Base-by-base conservation (phyloP, 2,797 vertebrate genomes). In the Sebastes reedi region DNA sequence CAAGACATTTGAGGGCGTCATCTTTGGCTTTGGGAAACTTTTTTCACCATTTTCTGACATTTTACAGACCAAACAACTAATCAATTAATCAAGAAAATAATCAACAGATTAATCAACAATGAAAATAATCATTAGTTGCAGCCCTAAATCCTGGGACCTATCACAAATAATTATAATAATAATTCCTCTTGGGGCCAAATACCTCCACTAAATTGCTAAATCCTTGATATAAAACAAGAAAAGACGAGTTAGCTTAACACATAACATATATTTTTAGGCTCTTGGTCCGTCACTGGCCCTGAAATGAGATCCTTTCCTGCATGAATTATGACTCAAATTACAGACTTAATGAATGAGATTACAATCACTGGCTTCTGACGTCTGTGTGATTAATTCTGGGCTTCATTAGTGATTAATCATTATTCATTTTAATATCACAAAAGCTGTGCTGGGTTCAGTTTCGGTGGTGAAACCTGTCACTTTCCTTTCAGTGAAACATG, bases 361-460 rank as follows among this genome's bases (percentile, higher is more conserved):
- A 66, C 12, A 24, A 64, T 75, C 80, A 66, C 64, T 24, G 68
- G 56, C 70, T 67, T 12, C 39, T 85, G 76, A 79, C 7, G 52
- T 72, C 58, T 11, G 18, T 20, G 11, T 29, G 27, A 64, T 67
- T 71, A 55, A 65, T 77, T 67, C 25, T 20, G 13, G 25, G 14
- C n/a, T 66, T 76, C 34, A 16, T 65, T 22, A 29, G 18, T 20
- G 62, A 73, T n/a, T 55, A 56, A 76, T 80, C 3, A 34, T 71
- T 32, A 64, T 32, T 59, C 55, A 52, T 54, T 52, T 59, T 24
- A 29, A 8, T 27, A 22, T 70, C 24, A 60, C 20, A 52, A 20
- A 74, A 18, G 14, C 59, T 61, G 54, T 8, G 14, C 5, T 34
- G 16, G 62, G 20, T 61, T 64, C 69, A 59, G 29, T 39, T 73